Percentiles rank a stretch among this genome's conserved stretches.
Conservation (phyloP, 2,888 invertebrate species). For the Polia nebulosa region DNA sequence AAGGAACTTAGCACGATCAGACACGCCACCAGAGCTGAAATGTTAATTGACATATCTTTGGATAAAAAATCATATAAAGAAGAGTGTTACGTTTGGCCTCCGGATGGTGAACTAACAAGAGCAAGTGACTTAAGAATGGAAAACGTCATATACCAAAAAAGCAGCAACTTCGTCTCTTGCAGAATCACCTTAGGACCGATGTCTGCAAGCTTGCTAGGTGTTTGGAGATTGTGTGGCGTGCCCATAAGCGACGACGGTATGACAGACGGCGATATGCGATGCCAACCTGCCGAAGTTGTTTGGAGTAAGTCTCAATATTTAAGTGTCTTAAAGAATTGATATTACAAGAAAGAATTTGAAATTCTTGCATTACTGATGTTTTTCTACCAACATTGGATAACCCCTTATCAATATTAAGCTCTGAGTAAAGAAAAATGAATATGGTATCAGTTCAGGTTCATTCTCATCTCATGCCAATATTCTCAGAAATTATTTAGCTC, state of each 20-base stretch:
- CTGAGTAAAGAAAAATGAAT: no score
- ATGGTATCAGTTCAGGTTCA: no score
- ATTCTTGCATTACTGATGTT: not conserved
- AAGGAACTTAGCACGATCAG: conserved; percentile 33
- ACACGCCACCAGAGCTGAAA: conserved; percentile 27
- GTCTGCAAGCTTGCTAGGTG: conserved; percentile 54
- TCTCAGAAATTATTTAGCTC: no score
- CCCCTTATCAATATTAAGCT: no score
- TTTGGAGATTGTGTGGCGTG: conserved; percentile 60
- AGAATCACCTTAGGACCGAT: conserved; percentile 65
- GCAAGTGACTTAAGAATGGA: conserved; percentile 10
- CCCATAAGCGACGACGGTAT: conserved; percentile 15
- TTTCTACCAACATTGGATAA: no score
- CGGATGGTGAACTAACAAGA: conserved; percentile 29
- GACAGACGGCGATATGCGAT: conserved; percentile 37
- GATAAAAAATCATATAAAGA: conserved; percentile 52
- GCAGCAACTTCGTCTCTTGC: conserved; percentile 63
- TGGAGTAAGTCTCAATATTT: conserved; percentile 58
- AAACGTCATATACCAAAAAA: conserved; percentile 36
- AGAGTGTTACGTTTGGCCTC: conserved; percentile 55
- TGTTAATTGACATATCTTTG: conserved; percentile 56
- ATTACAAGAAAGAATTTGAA: not conserved
- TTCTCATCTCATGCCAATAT: no score
- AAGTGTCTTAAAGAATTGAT: not conserved
- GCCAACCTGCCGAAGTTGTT: conserved; percentile 57